Conservation (phyloP, 1,140 invertebrate species). For the Lordiphosa collinella region DNA sequence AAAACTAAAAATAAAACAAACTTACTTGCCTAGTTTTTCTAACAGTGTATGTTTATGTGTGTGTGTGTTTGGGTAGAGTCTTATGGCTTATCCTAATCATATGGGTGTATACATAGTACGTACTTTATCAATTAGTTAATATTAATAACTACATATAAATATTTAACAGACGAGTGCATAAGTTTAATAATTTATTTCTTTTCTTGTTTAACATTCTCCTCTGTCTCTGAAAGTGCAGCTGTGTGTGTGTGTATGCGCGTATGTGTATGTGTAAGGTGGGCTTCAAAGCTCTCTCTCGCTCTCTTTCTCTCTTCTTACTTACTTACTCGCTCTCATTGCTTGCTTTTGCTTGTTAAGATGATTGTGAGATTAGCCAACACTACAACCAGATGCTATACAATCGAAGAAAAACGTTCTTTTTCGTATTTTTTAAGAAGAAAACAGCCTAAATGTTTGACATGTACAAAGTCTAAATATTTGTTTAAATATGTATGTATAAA, state of each 20-base stretch:
- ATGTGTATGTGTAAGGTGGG: conserved; percentile 55
- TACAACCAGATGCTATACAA: conserved; percentile 10
- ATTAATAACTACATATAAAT: conserved; percentile 69
- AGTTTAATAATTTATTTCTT: conserved; percentile 56
- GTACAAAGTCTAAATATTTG: conserved; percentile 67
- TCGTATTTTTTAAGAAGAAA: conserved; percentile 44
- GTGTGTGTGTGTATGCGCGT: conserved; percentile 26
- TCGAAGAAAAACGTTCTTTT: conserved; percentile 3
- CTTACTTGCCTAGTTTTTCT: conserved; percentile 8
- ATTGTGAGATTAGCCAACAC: conserved; percentile 26
- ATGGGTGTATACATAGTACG: conserved; percentile 39
- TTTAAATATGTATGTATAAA: conserved; percentile 1
- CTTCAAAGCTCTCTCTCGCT: conserved; percentile 52
- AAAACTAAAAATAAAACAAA: conserved; percentile 4
- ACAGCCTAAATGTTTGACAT: conserved; percentile 76
- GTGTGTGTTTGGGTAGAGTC: conserved; percentile 5
- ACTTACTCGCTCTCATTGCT: conserved; percentile 35
- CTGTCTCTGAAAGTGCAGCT: conserved; percentile 23
- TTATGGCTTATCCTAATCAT: conserved; percentile 7
- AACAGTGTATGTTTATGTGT: conserved; percentile 8
- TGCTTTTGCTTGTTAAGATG: conserved; percentile 27
- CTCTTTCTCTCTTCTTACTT: background rate
- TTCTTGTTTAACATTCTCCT: conserved; percentile 27
- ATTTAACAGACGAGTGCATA: conserved; percentile 73
- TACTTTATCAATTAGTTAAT: conserved; percentile 51